Conservation (phyloP, 2,888 invertebrate genomes). For the Eristalinus sepulchralis region DNA sequence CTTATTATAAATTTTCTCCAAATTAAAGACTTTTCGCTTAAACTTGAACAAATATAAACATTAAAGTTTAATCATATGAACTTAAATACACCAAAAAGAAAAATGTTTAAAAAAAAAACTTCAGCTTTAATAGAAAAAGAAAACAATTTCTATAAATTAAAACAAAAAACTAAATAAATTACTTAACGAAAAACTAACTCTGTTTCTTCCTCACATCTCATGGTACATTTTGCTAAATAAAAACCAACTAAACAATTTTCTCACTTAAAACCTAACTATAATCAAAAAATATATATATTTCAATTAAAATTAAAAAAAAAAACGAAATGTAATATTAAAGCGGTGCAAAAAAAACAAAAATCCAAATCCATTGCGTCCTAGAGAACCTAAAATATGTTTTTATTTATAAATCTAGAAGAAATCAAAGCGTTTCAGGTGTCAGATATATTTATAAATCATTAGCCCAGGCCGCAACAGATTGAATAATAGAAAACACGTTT, state of each 20-base stretch:
- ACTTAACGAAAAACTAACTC: conserved; percentile 38
- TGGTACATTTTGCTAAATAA: conserved; percentile 31
- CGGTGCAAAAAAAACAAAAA: conserved; percentile 31
- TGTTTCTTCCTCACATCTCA: conserved; percentile 45
- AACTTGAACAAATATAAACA: conserved; percentile 27
- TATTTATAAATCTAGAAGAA: conserved; percentile 14
- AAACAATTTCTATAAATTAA: conserved; percentile 27
- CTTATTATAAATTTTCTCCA: conserved; percentile 7
- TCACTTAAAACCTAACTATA: conserved; percentile 15
- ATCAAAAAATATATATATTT: conserved; percentile 11
- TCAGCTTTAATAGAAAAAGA: conserved; percentile 52
- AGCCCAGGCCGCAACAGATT: conserved; percentile 40
- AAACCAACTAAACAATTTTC: conserved; percentile 26
- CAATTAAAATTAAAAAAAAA: conserved; percentile 25
- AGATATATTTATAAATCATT: conserved; percentile 35
- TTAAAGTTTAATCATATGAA: conserved; percentile 7
- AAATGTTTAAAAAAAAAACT: conserved; percentile 1
- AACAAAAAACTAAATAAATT: conserved; percentile 18
- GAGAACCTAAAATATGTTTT: conserved; percentile 17
- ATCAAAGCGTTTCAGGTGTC: conserved; percentile 44
- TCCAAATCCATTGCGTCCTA: conserved; percentile 63
- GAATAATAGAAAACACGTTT: conserved; percentile 1
- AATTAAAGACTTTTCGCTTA: conserved; percentile 22
- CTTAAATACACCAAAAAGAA: conserved; percentile 6
- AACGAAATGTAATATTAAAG: conserved; percentile 3